These are phyloP conservation scores for Urocolius indicus DNA, from an alignment of 2,113 vertebrate species.

Conservation along the genomic window DNA sequence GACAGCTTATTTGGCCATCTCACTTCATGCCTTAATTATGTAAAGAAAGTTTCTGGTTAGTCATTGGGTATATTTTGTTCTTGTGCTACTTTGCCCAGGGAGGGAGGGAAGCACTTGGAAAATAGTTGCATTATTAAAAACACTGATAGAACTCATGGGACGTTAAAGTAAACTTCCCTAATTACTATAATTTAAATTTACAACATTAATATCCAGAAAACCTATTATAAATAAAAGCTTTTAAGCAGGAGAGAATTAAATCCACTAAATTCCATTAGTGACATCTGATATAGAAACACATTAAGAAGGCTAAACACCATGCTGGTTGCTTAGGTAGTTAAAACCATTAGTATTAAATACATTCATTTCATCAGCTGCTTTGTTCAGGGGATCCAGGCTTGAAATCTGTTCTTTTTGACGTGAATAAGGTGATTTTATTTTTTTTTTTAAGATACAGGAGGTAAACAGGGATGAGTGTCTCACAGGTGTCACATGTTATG, in stretches of 20 bases:
- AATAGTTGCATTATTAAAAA: neutral
- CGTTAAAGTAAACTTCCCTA: neutral
- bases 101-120: neutral
- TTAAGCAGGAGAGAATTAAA: slow-evolving; percentile 43
- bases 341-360: slow-evolving; percentile 31
- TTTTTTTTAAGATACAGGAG: neutral
- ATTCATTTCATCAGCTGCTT: neutral
- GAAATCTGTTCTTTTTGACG: neutral
- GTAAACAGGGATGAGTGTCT: neutral
- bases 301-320: slow-evolving; percentile 21
- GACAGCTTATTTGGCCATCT: neutral
- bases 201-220: slow-evolving; percentile 11
- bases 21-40: neutral
- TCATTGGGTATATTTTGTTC: neutral
- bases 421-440: neutral
- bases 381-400: neutral
- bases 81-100: neutral
- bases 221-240: slow-evolving; percentile 54
- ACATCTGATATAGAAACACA: slow-evolving; percentile 30
- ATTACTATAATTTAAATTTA: slow-evolving; percentile 44
- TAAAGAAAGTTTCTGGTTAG: neutral
- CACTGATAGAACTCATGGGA: neutral
- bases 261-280: slow-evolving; percentile 50
- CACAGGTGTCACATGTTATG: neutral
- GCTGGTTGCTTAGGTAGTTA: slow-evolving; percentile 9